A percentile compares a stretch with the other conserved stretches of the same genome.
These are phyloP conservation scores for Uria lomvia DNA, from an alignment of 2,113 vertebrate species.

Conservation along the genomic window DNA sequence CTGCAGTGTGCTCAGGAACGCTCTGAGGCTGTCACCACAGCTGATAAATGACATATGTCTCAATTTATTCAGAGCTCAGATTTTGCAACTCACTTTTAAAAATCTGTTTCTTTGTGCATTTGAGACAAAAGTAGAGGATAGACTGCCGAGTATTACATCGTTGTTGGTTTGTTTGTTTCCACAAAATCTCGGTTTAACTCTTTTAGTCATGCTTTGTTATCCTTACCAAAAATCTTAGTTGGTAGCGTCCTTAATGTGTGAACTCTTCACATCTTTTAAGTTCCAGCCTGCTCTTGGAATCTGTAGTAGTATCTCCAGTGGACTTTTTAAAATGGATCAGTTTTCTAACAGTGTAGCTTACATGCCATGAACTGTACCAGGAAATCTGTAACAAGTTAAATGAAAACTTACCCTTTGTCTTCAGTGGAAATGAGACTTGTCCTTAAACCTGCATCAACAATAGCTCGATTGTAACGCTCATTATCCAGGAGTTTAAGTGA, in stretches of 20 bases:
- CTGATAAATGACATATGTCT: not conserved
- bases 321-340: not conserved
- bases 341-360: not conserved
- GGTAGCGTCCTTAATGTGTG: not conserved
- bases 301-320: not conserved
- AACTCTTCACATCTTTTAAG: not conserved
- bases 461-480: not conserved
- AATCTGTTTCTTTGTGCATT: not conserved
- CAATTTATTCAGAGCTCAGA: not conserved
- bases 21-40: not conserved
- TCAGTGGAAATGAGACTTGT: not conserved
- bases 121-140: not conserved
- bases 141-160: not conserved
- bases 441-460: not conserved
- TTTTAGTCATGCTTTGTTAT: not conserved
- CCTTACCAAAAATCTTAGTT: not conserved
- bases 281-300: not conserved
- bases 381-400: not conserved
- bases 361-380: not conserved
- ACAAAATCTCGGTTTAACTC: not conserved
- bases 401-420: not conserved
- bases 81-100: not conserved
- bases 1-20: not conserved
- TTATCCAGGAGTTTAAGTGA: not conserved
- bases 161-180: not conserved